phyloP scores from a whole-genome alignment of 2,888 invertebrate species.

The Drosophila suboccidentalis region DNA sequence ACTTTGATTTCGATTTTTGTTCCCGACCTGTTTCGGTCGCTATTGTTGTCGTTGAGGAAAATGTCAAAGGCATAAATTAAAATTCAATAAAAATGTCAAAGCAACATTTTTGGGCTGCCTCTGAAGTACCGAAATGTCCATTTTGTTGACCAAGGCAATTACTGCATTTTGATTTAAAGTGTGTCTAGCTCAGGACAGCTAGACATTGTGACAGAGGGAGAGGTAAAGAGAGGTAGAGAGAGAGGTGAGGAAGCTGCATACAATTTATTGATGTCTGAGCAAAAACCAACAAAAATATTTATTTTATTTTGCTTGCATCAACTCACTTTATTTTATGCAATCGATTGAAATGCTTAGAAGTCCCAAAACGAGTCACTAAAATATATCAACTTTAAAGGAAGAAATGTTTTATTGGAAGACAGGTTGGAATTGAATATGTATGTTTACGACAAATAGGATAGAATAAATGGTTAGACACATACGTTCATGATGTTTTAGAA shows the following conservation, averaged over 20 bases:
- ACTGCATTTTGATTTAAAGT: slow-evolving; percentile 53
- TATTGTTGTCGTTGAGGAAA: slow-evolving; percentile 12
- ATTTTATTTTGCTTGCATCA: background rate
- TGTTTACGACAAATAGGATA: too few relatives aligned
- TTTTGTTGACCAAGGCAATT: slow-evolving; percentile 43
- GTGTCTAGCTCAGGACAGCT: background rate
- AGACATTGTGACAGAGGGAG: background rate
- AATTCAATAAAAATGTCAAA: slow-evolving; percentile 80
- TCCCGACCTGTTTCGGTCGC: slow-evolving; percentile 28
- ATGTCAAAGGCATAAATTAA: slow-evolving; percentile 73
- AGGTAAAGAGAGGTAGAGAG: background rate
- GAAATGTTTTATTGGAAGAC: too few relatives aligned
- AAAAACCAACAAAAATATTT: background rate
- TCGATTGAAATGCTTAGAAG: too few relatives aligned
- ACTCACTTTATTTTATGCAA: background rate
- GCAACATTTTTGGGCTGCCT: slow-evolving; percentile 43
- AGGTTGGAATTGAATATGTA: too few relatives aligned
- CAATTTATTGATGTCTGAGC: slow-evolving; percentile 26
- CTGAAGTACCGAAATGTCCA: slow-evolving; percentile 11
- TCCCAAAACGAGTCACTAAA: too few relatives aligned
- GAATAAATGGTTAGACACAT: too few relatives aligned
- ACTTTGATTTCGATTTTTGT: slow-evolving; percentile 52
- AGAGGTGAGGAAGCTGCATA: background rate
- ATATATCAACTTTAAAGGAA: too few relatives aligned
- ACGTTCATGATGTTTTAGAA: too few relatives aligned